phyloP scores from a whole-genome alignment of 1,140 invertebrate species.

The Bombus turneri region DNA sequence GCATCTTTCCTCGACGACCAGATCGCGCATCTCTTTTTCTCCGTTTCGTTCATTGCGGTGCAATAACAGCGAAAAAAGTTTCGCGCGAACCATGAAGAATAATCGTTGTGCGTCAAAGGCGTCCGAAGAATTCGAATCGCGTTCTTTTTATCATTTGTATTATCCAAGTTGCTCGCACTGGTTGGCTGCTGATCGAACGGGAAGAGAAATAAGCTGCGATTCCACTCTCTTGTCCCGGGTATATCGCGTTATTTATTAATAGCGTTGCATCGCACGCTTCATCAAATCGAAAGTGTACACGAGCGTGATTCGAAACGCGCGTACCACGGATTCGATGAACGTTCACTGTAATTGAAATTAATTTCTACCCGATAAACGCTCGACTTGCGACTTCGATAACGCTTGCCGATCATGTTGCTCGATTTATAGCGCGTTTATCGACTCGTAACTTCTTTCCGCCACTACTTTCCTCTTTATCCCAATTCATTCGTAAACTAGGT shows the following conservation, averaged over 20 bases:
- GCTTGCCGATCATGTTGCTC: no score
- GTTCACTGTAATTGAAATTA: conserved; percentile 15
- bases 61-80: neutral
- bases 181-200: no score
- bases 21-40: no score
- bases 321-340: neutral
- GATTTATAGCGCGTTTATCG: neutral
- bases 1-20: neutral
- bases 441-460: neutral
- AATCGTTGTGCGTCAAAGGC: neutral
- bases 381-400: neutral
- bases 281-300: neutral
- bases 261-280: neutral
- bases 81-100: neutral
- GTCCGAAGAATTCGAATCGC: conserved; percentile 9
- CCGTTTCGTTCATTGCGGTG: no score
- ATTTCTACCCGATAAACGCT: conserved; percentile 10
- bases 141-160: neutral
- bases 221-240: no score
- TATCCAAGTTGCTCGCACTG: no score
- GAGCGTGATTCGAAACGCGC: neutral
- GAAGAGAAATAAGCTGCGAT: no score
- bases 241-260: conserved; percentile 15
- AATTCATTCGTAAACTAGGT: neutral
- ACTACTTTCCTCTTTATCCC: neutral